Base-by-base conservation (phyloP, 2,888 invertebrate species). In the Tortrix viridana region DNA sequence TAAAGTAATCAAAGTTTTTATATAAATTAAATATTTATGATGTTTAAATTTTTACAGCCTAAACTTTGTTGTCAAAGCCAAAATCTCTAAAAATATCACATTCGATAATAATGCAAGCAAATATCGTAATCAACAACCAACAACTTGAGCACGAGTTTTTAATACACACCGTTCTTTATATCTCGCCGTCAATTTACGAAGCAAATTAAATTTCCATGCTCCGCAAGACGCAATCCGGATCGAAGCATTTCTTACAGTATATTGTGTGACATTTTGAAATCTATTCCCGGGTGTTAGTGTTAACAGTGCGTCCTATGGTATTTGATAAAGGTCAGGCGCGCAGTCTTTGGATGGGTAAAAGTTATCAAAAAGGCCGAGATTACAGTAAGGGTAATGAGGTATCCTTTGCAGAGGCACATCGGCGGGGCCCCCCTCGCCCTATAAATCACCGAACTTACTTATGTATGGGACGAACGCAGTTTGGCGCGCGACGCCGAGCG, bases 331-430 rank as follows among this genome's bases (percentile, higher is more conserved):
- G 79, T 83, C 79, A 84, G 68, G 65, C 72, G 48, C 48, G 50
- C 67, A 41, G 16, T 72, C 80, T 73, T 75, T 80, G 75, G 80
- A 79, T 76, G 77, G 80, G 88, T 86, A 85, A 84, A 85, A 85
- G 84, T 87, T 85, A 87, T 88, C 85, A 85, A 86, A 86, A 88
- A 88, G 87, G 85, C 87, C 80, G 82, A 88, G 89, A 90, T 90
- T 89, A 89, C 85, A 85, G 84, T 82, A 80, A 86, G 85, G 90
- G 90, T 90, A 91, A 89, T 90, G 89, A 91, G 89, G 89, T 88
- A 88, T 90, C 87, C 85, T 86, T 85, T 73, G 82, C 81, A 79
- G 86, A 87, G 87, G 88, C 83, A 85, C 77, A 77, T 76, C 76
- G 83, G 76, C 76, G 73, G 74, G 71, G 67, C 65, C 65, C 59